A percentile compares a stretch with the other conserved stretches of the same genome.
phyloP scores from a whole-genome alignment of 2,113 vertebrate species.

The Ctenomys sociabilis region DNA sequence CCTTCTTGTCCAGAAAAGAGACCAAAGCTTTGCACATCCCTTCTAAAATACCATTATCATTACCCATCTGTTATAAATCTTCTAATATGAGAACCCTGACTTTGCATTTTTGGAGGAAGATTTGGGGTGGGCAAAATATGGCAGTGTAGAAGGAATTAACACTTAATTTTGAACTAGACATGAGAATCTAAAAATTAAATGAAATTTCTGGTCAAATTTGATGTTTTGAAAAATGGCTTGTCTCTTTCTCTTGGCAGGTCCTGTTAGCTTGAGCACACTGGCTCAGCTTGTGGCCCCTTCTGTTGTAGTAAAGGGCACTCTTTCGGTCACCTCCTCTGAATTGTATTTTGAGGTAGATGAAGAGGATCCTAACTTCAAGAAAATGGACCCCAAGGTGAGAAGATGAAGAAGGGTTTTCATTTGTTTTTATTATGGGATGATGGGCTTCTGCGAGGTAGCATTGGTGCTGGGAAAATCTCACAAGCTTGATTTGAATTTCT shows the following conservation, averaged over 20 bases:
- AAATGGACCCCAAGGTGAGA: conserved; percentile 98
- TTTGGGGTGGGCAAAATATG: conserved; percentile 1
- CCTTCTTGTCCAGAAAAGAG: conserved; percentile 64
- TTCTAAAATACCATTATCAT: conserved; percentile 57
- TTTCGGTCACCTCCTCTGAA: conserved; percentile 96
- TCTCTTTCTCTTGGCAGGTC: conserved; percentile 89
- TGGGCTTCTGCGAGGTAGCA: background rate
- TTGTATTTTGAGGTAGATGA: conserved; percentile 99
- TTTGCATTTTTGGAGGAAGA: conserved; percentile 52
- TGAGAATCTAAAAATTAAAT: conserved; percentile 58
- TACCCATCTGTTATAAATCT: conserved; percentile 32
- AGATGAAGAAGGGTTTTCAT: conserved; percentile 9
- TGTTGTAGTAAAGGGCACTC: conserved; percentile 92
- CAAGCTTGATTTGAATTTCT: conserved; percentile 79
- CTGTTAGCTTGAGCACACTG: conserved; percentile 93
- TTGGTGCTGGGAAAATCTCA: conserved; percentile 68
- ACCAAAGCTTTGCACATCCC: conserved; percentile 63
- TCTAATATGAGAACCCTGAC: conserved; percentile 36
- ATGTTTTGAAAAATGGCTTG: conserved; percentile 50
- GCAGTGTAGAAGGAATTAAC: background rate
- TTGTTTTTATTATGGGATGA: background rate
- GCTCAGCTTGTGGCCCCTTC: conserved; percentile 97
- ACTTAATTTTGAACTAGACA: background rate
- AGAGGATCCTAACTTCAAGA: conserved; percentile 96
- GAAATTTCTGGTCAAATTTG: conserved; percentile 47